These are phyloP conservation scores for Pasiphila rectangulata DNA, from an alignment of 2,888 invertebrate species.

Conservation along the genomic window DNA sequence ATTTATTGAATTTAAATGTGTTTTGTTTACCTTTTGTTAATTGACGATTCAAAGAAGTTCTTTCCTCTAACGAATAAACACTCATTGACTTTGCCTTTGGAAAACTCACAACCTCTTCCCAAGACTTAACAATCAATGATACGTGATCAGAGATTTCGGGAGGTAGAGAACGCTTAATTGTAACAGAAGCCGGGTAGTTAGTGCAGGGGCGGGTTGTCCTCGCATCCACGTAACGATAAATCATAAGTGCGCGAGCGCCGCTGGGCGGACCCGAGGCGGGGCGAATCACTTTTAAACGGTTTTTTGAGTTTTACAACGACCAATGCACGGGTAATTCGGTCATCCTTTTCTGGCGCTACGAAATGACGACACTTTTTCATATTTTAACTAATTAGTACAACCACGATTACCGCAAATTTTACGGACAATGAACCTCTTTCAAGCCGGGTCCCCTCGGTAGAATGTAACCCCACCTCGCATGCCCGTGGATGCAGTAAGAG, in stretches of 20 bases:
- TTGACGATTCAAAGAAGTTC: no score
- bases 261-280: slow-evolving; percentile 75
- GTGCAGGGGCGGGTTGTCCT: slow-evolving; percentile 75
- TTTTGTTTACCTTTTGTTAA: no score
- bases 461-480: no score
- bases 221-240: slow-evolving; percentile 73
- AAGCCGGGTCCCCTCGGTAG: slow-evolving; percentile 19
- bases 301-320: slow-evolving; percentile 73
- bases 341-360: slow-evolving; percentile 72
- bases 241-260: slow-evolving; percentile 75
- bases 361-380: slow-evolving; percentile 74
- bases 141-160: slow-evolving; percentile 40
- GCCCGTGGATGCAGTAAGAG: no score
- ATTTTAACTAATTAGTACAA: slow-evolving; percentile 76
- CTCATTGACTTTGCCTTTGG: no score
- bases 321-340: slow-evolving; percentile 71
- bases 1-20: no score
- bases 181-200: slow-evolving; percentile 73
- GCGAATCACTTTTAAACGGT: slow-evolving; percentile 79
- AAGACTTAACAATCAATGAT: no score
- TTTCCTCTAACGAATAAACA: no score
- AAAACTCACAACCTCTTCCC: no score
- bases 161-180: slow-evolving; percentile 67
- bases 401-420: slow-evolving; percentile 70
- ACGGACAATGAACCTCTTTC: slow-evolving; percentile 52